A percentile compares a stretch with the other conserved stretches of the same genome.
phyloP scores from a whole-genome alignment of 92 coral and sea anemone species.

The Siderastrea radians region DNA sequence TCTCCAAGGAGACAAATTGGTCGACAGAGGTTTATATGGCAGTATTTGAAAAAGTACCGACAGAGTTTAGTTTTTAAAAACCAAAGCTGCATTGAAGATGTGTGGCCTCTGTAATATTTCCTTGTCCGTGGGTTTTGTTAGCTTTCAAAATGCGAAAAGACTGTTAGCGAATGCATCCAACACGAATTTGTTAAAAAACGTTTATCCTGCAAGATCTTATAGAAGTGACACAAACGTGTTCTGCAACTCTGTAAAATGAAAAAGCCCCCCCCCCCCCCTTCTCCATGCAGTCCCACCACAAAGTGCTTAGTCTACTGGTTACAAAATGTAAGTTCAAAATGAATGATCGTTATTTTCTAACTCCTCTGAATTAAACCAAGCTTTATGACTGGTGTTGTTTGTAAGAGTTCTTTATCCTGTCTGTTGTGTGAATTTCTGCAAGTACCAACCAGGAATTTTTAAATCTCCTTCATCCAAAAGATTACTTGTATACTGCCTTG shows the following conservation, averaged over 20 bases:
- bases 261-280: not conserved
- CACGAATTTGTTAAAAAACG: not conserved
- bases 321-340: constrained; percentile 23
- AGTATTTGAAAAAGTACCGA: not conserved
- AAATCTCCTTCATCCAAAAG: not conserved
- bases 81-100: constrained; percentile 2
- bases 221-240: constrained; percentile 22
- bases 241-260: not conserved
- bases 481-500: too few species aligned
- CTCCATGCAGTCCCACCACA: not conserved
- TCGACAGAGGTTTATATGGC: constrained; percentile 20
- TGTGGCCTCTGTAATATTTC: constrained; percentile 6
- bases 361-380: constrained; percentile 73
- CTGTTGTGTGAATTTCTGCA: not conserved
- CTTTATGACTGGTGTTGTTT: constrained; percentile 21
- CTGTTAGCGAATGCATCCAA: not conserved
- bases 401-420: not conserved
- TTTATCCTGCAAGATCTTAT: not conserved
- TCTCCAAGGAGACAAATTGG: constrained; percentile 6
- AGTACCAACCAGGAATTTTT: not conserved
- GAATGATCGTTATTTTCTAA: constrained; percentile 76
- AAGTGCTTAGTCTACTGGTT: not conserved
- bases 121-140: constrained; percentile 14
- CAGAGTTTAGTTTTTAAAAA: constrained; percentile 24
- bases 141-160: constrained; percentile 5